Conservation (phyloP, 2,888 invertebrate genomes). For the Leptinotarsa rubiginosa region DNA sequence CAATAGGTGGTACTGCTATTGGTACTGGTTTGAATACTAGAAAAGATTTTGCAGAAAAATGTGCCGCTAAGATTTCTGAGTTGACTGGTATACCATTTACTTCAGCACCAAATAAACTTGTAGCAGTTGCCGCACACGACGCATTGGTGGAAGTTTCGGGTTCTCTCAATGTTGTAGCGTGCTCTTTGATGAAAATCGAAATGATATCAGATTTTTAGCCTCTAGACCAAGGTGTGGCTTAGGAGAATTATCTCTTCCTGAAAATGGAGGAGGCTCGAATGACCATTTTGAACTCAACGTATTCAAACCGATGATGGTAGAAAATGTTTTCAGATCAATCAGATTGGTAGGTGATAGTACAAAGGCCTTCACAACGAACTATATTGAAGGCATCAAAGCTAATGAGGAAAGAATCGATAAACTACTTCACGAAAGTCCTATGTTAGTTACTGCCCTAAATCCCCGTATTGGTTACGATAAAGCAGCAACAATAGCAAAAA, state of each 20-base stretch:
- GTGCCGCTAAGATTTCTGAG: constrained; percentile 83
- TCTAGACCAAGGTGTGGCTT: constrained; percentile 97
- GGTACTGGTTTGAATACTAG: constrained; percentile 97
- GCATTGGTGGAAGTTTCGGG: constrained; percentile 96
- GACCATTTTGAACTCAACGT: constrained; percentile 99
- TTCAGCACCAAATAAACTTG: constrained; percentile 96
- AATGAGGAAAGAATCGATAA: constrained; percentile 82
- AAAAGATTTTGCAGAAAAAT: constrained; percentile 95
- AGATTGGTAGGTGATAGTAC: constrained; percentile 83
- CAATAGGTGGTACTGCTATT: constrained; percentile 96
- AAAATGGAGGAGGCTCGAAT: constrained; percentile 96
- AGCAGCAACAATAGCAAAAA: constrained; percentile 95
- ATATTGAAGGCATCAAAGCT: constrained; percentile 75
- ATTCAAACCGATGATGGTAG: constrained; percentile 96
- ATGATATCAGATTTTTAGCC: constrained; percentile 91
- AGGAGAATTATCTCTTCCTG: constrained; percentile 92
- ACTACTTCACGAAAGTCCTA: constrained; percentile 92
- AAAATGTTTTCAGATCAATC: constrained; percentile 91
- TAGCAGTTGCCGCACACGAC: constrained; percentile 94
- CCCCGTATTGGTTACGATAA: constrained; percentile 98
- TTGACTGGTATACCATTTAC: constrained; percentile 91
- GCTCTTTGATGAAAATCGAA: constrained; percentile 98
- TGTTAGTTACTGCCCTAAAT: constrained; percentile 98
- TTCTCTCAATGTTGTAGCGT: constrained; percentile 89
- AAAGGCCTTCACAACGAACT: constrained; percentile 76